These are phyloP conservation scores for Ophiodon elongatus DNA, from an alignment of 2,113 vertebrate species.

Conservation along the genomic window DNA sequence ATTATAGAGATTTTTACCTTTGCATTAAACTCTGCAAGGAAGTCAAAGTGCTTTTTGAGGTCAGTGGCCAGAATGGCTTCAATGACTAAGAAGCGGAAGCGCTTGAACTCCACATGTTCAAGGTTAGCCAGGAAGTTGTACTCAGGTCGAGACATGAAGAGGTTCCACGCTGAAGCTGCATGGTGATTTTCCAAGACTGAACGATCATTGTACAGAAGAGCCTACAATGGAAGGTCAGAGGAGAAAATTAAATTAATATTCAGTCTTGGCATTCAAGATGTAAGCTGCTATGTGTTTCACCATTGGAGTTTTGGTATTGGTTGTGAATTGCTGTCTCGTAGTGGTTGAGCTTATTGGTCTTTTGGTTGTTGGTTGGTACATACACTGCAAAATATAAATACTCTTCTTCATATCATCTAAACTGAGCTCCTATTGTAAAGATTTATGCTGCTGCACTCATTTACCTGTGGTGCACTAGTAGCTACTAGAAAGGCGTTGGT, in stretches of 20 bases:
- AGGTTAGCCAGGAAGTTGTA: slow-evolving; percentile 96
- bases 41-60: slow-evolving; percentile 99
- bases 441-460: neutral
- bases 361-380: neutral
- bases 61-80: slow-evolving; percentile 98
- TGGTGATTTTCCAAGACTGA: slow-evolving; percentile 98
- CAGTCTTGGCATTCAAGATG: neutral
- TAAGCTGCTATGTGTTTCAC: neutral
- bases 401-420: neutral
- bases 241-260: neutral
- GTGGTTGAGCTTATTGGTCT: neutral
- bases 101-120: slow-evolving; percentile 97
- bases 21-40: slow-evolving; percentile 95
- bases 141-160: slow-evolving; percentile 96
- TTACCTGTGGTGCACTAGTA: slow-evolving; percentile 93
- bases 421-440: neutral
- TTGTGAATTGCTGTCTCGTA: neutral
- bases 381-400: neutral
- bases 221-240: slow-evolving; percentile 77
- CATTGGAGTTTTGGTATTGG: neutral
- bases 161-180: slow-evolving; percentile 96
- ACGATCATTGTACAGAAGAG: slow-evolving; percentile 96
- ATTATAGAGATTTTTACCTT: slow-evolving; percentile 86
- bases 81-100: slow-evolving; percentile 98
- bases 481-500: slow-evolving; percentile 98